Base-by-base conservation (phyloP, 37 sponge, comb jelly and placozoan species). In the Hexactinellida sp. region DNA sequence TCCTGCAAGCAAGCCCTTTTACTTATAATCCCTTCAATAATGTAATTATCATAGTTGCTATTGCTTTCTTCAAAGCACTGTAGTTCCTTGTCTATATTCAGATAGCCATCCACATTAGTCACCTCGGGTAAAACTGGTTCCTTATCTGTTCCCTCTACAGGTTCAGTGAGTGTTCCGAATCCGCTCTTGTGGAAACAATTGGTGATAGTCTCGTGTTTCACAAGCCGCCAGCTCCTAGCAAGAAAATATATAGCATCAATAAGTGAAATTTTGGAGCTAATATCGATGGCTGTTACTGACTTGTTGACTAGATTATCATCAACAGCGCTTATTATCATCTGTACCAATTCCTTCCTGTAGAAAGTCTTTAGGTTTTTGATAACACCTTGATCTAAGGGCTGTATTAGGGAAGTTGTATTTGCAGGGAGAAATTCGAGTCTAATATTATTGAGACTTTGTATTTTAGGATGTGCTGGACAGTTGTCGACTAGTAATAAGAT, bases 371-470 rank as follows among this genome's bases (percentile, higher is more conserved):
- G 36, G 37, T 54, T 54, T 30, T 54, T 32, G 39, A 85, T 85
- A 37, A 85, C 54, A 21, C 86, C 86, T 85, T 85, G 86, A 54
- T 85, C 63, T 36, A 85, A 36, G 16, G 86, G 86, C 38, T 85
- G 86, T 28, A 63, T 63, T 7, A 63, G 76, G 3, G 76, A 63
- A 23, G 76, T 63, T 28, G 76, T 63, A 63, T 63, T 54, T 16
- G 24, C 55, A 34, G 36, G 86, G 35, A 85, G 54, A 54, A 85
- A 85, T 55, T 54, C 55, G 24, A 85, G 24, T 25, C 37, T 0
- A 36, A 85, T 85, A 54, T 85, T 85, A 21, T 36, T 85, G 37
- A 85, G 54, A 1, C 37, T 7, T 36, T 54, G 37, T 36, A 54
- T 54, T 36, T 36, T 28, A 36, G 86, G 86, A 85, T 85, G 86